Conservation (phyloP, 2,797 vertebrate genomes). For the Enteromius viviparus region DNA sequence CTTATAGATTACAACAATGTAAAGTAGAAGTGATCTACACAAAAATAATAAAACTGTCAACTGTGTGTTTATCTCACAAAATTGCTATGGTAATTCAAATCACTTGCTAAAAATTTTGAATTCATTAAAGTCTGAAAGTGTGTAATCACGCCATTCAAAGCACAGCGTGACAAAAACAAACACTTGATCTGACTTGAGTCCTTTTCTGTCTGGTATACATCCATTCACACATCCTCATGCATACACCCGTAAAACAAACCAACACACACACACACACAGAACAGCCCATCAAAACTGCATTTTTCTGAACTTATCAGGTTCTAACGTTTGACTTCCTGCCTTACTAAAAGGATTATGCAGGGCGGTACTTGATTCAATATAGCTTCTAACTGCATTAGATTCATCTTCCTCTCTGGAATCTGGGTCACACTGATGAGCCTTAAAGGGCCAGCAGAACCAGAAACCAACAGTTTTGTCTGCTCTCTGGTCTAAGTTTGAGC, state of each 20-base stretch:
- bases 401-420: slow-evolving; percentile 71
- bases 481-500: not conserved
- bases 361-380: slow-evolving; percentile 72
- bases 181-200: not conserved
- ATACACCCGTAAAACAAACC: not conserved
- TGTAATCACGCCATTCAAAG: not conserved
- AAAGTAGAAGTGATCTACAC: not conserved
- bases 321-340: slow-evolving; percentile 65
- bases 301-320: slow-evolving; percentile 40
- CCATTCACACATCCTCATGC: not conserved
- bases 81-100: not conserved
- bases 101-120: not conserved
- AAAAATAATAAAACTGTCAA: not conserved
- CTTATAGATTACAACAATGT: not conserved
- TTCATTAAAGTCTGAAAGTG: not conserved
- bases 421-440: slow-evolving; percentile 75
- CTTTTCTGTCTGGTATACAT: not conserved
- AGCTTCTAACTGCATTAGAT: slow-evolving; percentile 71
- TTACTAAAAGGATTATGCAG: slow-evolving; percentile 72
- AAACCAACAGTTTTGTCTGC: not conserved
- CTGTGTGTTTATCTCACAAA: too few relatives aligned
- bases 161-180: slow-evolving; percentile 13
- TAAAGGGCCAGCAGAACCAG: slow-evolving; percentile 67
- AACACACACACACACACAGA: slow-evolving; percentile 33
- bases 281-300: slow-evolving; percentile 47